A percentile compares a stretch with the other conserved stretches of the same genome.
Conservation (phyloP, 2,888 invertebrate species). For the Pristionchus japonicus region DNA sequence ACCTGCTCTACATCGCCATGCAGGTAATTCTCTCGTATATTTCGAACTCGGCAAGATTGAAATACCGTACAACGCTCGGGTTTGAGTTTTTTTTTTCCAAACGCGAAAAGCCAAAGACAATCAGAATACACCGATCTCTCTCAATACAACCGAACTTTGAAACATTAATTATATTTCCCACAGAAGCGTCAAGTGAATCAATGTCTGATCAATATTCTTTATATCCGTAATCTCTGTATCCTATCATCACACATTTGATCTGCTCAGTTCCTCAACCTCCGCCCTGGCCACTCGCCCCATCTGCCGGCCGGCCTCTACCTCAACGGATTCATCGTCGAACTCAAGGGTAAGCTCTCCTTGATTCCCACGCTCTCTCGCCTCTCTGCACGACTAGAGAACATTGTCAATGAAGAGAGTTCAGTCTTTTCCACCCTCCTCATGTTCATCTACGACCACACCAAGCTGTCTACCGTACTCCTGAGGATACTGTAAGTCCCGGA, state of each 20-base stretch:
- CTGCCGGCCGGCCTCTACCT: slow-evolving; percentile 25
- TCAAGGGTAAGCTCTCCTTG: neutral
- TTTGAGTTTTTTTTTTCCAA: too few relatives aligned
- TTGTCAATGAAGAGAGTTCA: neutral
- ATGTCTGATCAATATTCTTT: neutral
- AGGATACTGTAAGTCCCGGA: slow-evolving; percentile 31
- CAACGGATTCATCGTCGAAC: slow-evolving; percentile 27
- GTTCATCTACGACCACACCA: slow-evolving; percentile 32
- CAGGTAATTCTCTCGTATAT: neutral
- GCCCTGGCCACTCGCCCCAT: neutral
- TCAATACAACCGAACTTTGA: too few relatives aligned
- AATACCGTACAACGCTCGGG: too few relatives aligned
- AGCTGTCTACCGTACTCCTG: neutral
- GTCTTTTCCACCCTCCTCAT: slow-evolving; percentile 1
- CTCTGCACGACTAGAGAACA: neutral
- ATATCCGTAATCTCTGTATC: neutral
- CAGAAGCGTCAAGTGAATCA: too few relatives aligned
- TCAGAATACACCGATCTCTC: too few relatives aligned
- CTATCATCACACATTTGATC: neutral
- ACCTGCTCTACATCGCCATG: neutral
- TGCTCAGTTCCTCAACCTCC: neutral
- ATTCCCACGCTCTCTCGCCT: neutral
- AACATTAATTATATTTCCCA: too few relatives aligned
- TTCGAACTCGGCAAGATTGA: too few relatives aligned
- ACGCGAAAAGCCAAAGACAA: too few relatives aligned